Evolutionary conservation across 2,113 vertebrate genomes (phyloP), one percentile per base, ranked within the genome.

Genomic region (Taurulus bubalis): DNA sequence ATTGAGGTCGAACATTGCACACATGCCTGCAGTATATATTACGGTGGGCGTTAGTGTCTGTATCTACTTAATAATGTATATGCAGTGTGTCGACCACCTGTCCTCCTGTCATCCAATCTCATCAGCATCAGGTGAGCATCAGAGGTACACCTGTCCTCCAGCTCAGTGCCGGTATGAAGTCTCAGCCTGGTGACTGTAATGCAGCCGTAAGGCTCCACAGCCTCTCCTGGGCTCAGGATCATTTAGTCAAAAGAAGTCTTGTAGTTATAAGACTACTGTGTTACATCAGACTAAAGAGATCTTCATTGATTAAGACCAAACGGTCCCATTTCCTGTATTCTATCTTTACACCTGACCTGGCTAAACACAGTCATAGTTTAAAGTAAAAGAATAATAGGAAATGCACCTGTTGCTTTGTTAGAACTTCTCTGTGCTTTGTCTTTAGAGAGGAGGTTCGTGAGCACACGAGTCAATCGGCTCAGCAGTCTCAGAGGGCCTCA

Each of bases 371-470:
- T 26, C n/a, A 4, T 5, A 14, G 55, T 26, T 26, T 28, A 26
- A 56, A 56, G 34, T 40, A 14, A 60, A 26, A 1, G 28, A 34
- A 36, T 4, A 34, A 32, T 3, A 34, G 3, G 1, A 4, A 34
- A 28, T 28, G 8, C 32, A 55, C 32, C 16, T 18, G 3, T 26
- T 55, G 22, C 42, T 36, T 20, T 32, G 7, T 28, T 20, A 28
- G 49, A 56, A 2, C 20, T 14, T 42, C 12, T 14, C 2, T 42
- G 40, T 42, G 6, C 40, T 10, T 11, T 45, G 22, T 45, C 14
- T 66, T 22, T 83, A 99, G 97, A 86, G 93, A 95, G 68, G 95
- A 97, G 75, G 78, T 93, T 38, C 93, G 94, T 7, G 87, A 94
- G 86, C 95, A 96, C 70, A 88, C 92, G 84, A 75, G 79, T 60